A percentile compares a stretch with the other conserved stretches of the same genome.
Evolutionary conservation across 2,113 vertebrate species (phyloP).

Genomic region (Osmerus eperlanus): DNA sequence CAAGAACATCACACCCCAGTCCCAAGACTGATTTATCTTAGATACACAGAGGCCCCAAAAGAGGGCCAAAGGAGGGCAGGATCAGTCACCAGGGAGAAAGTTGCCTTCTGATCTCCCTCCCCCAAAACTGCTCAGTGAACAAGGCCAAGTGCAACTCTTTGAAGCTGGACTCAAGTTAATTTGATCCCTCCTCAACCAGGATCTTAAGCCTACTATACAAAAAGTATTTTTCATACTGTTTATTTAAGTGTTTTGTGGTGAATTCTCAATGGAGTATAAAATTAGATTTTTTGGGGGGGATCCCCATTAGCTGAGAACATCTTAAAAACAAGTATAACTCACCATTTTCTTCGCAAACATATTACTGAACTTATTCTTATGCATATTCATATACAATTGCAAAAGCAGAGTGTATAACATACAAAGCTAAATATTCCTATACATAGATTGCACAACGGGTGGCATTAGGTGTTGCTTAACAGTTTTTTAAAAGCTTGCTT

Average conservation of each 20-base stretch:
- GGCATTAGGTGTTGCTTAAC: no score
- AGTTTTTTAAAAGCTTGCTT: no score
- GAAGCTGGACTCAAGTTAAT: constrained; percentile 51
- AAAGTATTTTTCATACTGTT: constrained; percentile 28
- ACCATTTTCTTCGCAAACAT: no score
- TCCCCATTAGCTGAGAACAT: no score
- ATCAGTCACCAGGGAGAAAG: constrained; percentile 43
- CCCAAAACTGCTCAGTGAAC: constrained; percentile 31
- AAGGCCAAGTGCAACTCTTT: constrained; percentile 34
- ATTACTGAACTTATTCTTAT: no score
- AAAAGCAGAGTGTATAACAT: no score
- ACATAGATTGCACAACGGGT: no score
- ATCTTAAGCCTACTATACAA: constrained; percentile 43
- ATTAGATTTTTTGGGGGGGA: no score
- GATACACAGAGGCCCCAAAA: background rate
- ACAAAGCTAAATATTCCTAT: no score
- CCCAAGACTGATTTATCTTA: constrained; percentile 14
- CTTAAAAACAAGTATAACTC: no score
- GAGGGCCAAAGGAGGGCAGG: constrained; percentile 39
- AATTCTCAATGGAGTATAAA: no score
- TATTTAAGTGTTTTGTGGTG: background rate
- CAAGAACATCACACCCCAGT: constrained; percentile 16
- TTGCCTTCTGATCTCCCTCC: constrained; percentile 39
- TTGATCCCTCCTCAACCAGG: constrained; percentile 39
- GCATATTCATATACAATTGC: no score